A percentile compares a stretch with the other conserved stretches of the same genome.
Conservation (phyloP, 2,113 vertebrate species). For the Otolemur garnettii region DNA sequence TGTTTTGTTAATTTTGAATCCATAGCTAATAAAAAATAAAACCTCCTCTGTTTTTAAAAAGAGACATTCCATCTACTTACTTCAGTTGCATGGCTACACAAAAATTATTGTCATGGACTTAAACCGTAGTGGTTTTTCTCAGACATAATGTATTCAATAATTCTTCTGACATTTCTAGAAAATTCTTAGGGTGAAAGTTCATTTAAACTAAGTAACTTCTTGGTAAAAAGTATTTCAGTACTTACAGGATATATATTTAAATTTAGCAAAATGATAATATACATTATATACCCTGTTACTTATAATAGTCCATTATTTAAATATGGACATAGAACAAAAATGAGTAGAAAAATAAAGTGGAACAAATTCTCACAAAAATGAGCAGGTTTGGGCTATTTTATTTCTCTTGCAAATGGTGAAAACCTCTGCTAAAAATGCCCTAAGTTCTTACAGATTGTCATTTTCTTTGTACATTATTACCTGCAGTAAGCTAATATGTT, state of each 20-base stretch:
- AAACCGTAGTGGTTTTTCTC: neutral
- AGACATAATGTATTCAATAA: neutral
- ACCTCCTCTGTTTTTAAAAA: neutral
- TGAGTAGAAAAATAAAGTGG: neutral
- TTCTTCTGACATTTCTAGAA: conserved; percentile 7
- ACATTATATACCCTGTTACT: neutral
- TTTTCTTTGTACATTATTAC: conserved; percentile 46
- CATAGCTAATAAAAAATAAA: neutral
- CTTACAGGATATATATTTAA: neutral
- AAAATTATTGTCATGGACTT: neutral
- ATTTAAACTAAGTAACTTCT: neutral
- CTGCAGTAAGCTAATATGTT: neutral
- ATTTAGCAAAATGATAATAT: neutral
- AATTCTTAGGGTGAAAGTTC: neutral
- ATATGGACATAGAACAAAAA: neutral
- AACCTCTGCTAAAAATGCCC: conserved; percentile 5
- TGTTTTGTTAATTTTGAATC: neutral
- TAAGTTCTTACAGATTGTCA: conserved; percentile 19
- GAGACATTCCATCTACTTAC: neutral
- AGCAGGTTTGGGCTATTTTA: neutral
- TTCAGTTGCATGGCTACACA: neutral
- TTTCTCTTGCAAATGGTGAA: neutral
- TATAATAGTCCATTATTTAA: neutral
- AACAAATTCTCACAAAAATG: neutral
- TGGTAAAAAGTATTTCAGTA: neutral